phyloP scores from a whole-genome alignment of 2,888 invertebrate species.

The Dioctria linearis region DNA sequence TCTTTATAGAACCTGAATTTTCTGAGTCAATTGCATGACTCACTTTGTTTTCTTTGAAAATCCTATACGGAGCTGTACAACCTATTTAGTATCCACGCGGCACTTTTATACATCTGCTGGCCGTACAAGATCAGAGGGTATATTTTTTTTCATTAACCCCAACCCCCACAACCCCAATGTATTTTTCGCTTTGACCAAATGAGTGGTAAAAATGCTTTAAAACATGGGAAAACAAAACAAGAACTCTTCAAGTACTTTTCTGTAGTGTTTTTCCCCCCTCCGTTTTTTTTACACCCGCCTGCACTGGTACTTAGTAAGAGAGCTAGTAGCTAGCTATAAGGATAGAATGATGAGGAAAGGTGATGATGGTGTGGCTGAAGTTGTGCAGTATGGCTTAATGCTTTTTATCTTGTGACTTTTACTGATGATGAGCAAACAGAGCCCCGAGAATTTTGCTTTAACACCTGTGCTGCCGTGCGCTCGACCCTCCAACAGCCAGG shows the following conservation, averaged over 20 bases:
- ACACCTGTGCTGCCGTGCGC: not conserved
- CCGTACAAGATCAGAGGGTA: not conserved
- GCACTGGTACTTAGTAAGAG: not conserved
- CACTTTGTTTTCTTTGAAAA: not conserved
- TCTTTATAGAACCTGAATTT: too few species aligned
- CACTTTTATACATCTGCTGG: not conserved
- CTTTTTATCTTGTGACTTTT: constrained; percentile 37
- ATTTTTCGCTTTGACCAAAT: constrained; percentile 37
- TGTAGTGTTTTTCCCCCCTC: not conserved
- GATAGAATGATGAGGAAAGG: not conserved
- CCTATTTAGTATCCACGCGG: constrained; percentile 25
- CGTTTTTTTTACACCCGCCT: not conserved
- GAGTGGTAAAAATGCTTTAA: constrained; percentile 22
- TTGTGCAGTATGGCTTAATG: constrained; percentile 15
- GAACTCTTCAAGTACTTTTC: not conserved
- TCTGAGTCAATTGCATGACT: not conserved
- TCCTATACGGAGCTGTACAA: not conserved
- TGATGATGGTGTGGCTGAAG: not conserved
- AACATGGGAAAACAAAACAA: not conserved
- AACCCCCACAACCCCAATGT: not conserved
- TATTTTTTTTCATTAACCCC: constrained; percentile 1
- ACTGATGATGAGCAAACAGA: not conserved
- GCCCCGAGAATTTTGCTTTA: not conserved
- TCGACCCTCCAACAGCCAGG: not conserved
- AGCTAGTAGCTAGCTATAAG: not conserved